Base-by-base conservation (phyloP, 2,888 invertebrate genomes). In the Calameuta idolon region DNA sequence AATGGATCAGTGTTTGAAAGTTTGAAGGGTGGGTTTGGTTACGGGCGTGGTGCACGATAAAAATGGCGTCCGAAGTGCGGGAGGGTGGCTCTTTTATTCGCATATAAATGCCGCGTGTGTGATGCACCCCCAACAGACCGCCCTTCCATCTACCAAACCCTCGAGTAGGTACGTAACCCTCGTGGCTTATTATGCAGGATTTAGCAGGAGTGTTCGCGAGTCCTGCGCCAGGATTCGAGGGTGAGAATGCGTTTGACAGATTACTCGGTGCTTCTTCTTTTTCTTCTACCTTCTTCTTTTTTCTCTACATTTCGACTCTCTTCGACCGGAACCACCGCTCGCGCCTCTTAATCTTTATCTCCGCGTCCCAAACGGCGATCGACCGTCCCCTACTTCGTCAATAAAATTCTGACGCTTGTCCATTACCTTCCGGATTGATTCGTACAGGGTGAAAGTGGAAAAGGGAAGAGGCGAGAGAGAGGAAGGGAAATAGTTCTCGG, bases 31-130 rank as follows among this genome's bases (percentile, higher is more conserved):
- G 74, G 74, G 74, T 31, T 34, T 74, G 74, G 85, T 87, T 85
- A 83, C 90, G 89, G 90, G 90, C 89, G 90, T 89, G 90, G 89
- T 89, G 85, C 86, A 83, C 88, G 87, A 90, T 89, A 89, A 90
- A 90, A 90, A 90, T 90, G 90, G 90, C 90, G 90, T 83, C 71
- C 75, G 31, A 69, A 34, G 75, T 71, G 73, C 74, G 76, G 40
- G 69, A 31, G 40, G 76, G 76, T 73, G 79, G 78, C 83, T 79
- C 83, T 84, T 87, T 87, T 85, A 87, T 87, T 83, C 87, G 83
- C 82, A 83, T 82, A 83, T 87, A 87, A 86, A 86, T 85, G 85
- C 85, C 83, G 83, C 77, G 84, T 85, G 88, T 85, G 86, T 80
- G 87, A 87, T 85, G 87, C 88, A 86, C 87, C 88, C 87, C 85